A percentile compares a stretch with the other conserved stretches of the same genome.
These are phyloP conservation scores for Galaxias olidus DNA, from an alignment of 2,797 vertebrate genomes.

Conservation along the genomic window DNA sequence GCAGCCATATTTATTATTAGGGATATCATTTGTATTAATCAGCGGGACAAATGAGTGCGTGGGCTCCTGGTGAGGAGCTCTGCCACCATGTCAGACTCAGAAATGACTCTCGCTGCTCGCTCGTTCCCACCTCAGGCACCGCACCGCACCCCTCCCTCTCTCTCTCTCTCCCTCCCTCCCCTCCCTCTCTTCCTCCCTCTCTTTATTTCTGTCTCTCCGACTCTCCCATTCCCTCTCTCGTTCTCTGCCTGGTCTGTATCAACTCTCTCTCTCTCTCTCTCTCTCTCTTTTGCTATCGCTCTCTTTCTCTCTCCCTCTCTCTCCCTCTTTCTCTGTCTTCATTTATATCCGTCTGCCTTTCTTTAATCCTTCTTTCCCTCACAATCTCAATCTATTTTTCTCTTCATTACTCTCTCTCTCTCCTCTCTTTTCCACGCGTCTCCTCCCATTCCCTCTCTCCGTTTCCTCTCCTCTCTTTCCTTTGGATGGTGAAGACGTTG, in stretches of 20 bases:
- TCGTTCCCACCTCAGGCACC: constrained; percentile 94
- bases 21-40: constrained; percentile 99
- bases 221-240: constrained; percentile 2
- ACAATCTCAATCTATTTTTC: no score
- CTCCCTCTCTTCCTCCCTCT: constrained; percentile 27
- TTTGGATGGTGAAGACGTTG: no score
- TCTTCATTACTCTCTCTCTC: not conserved
- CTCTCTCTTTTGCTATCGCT: not conserved
- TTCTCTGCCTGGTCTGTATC: not conserved
- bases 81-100: constrained; percentile 98
- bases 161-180: constrained; percentile 25
- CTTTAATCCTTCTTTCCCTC: no score
- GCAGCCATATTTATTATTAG: constrained; percentile 97
- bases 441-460: constrained; percentile 8
- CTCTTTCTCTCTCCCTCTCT: no score
- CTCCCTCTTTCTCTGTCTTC: no score
- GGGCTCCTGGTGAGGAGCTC: constrained; percentile 99
- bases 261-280: constrained; percentile 1
- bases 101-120: constrained; percentile 90
- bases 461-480: not conserved
- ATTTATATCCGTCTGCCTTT: no score
- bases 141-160: constrained; percentile 59
- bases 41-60: constrained; percentile 99
- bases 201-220: constrained; percentile 18
- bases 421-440: constrained; percentile 6